Base-by-base conservation (phyloP, 2,888 invertebrate genomes). In the Dasysyrphus tricinctus region DNA sequence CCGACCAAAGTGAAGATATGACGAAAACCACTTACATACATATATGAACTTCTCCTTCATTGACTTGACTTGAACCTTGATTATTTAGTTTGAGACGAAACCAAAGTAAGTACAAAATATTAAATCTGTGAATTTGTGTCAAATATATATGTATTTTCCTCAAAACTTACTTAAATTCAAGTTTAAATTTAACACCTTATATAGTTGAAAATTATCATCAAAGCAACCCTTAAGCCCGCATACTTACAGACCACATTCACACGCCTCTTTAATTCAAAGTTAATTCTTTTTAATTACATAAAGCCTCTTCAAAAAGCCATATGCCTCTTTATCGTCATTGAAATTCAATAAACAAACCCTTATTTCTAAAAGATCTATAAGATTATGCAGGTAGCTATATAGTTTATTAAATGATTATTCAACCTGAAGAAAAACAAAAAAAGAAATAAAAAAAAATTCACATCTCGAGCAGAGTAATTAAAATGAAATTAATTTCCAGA, bases 401-500 rank as follows among this genome's bases (percentile, higher is more conserved):
- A n/a, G n/a, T 69, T 69, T 69, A 69, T 69, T 49, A 69, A 69
- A 69, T 37, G n/a, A 39, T 69, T 69, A 39, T 69, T 69, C 39
- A 37, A 54, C 29, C 29, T n/a, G 51, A 54, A 54, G 51, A 37
- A 51, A 49, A n/a, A 51, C 29, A 76, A 47, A 49, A 29, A 9
- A 67, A 39, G n/a, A n/a, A 29, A 42, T 44, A 37, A 57, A 49
- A 37, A 57, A 49, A 11, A 5, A 14, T 14, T 32, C 11, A 11
- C 7, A 1, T 44, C 37, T 24, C 24, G 1, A 37, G 11, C 42
- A 65, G 34, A 49, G 79, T 79, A 83, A 83, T 83, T 83, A 79
- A 83, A 83, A 79, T 57, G 74, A 83, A 79, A 83, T 83, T 83
- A 83, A 74, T 79, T 83, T 70, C 74, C 79, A 65, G 70, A 75